Conservation (phyloP, 2,888 invertebrate species). For the Aradus depressus region DNA sequence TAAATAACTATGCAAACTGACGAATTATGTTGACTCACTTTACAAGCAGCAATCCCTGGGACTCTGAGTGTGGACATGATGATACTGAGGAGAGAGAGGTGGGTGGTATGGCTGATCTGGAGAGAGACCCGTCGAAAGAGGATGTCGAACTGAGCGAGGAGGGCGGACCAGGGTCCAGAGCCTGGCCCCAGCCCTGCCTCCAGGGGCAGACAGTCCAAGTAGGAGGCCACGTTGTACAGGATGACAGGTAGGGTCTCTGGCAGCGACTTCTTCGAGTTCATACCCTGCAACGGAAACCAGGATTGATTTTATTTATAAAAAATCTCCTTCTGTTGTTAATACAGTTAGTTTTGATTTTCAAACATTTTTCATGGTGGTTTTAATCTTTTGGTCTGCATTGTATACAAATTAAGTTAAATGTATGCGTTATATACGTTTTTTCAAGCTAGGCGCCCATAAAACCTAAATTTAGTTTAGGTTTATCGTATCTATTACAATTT, state of each 20-base stretch:
- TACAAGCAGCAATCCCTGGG: constrained; percentile 68
- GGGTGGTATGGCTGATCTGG: constrained; percentile 60
- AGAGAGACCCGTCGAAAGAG: constrained; percentile 68
- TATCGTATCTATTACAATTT: too few species aligned
- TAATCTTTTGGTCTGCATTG: too few species aligned
- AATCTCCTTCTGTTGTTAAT: too few species aligned
- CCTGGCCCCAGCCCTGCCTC: constrained; percentile 55
- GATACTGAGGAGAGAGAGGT: constrained; percentile 59
- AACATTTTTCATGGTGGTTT: too few species aligned
- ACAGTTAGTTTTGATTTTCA: too few species aligned
- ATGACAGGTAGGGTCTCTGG: constrained; percentile 65
- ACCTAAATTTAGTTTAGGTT: too few species aligned
- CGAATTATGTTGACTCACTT: too few species aligned
- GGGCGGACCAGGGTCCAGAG: constrained; percentile 59
- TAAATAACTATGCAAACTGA: too few species aligned
- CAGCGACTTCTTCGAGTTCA: constrained; percentile 66
- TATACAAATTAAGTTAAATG: too few species aligned
- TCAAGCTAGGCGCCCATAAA: too few species aligned
- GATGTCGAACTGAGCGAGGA: constrained; percentile 75
- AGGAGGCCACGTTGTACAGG: constrained; percentile 83
- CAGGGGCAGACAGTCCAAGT: constrained; percentile 82
- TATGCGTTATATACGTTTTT: too few species aligned
- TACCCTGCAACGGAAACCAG: constrained; percentile 43
- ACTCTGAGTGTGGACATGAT: constrained; percentile 71
- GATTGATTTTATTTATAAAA: too few species aligned